phyloP scores from a whole-genome alignment of 1,140 invertebrate species.

The Drosophila nebulosa region DNA sequence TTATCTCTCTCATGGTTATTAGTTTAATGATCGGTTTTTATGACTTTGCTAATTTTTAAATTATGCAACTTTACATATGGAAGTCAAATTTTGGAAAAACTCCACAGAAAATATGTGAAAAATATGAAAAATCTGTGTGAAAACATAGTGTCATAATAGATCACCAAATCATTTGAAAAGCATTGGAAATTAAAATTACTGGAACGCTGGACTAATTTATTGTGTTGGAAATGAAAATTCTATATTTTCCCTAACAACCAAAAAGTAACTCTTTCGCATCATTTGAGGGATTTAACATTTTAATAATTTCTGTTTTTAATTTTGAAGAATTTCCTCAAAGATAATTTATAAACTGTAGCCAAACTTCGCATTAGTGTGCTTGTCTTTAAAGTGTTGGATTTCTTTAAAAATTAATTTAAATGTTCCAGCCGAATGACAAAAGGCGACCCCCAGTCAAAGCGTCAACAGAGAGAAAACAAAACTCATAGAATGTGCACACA shows the following conservation, averaged over 20 bases:
- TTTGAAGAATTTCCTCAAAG: too few relatives aligned
- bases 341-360: too few relatives aligned
- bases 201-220: too few relatives aligned
- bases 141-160: background rate
- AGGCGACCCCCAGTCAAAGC: background rate
- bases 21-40: slow-evolving; percentile 57
- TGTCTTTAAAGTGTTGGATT: background rate
- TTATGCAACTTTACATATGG: slow-evolving; percentile 25
- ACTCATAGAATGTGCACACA: slow-evolving; percentile 8
- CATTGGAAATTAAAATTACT: too few relatives aligned
- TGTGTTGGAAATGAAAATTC: too few relatives aligned
- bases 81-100: background rate
- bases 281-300: too few relatives aligned
- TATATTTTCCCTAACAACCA: too few relatives aligned
- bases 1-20: slow-evolving; percentile 45
- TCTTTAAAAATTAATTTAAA: background rate
- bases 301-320: too few relatives aligned
- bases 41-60: slow-evolving; percentile 37
- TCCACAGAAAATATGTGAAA: background rate
- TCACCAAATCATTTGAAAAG: too few relatives aligned
- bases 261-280: too few relatives aligned
- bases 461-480: slow-evolving; percentile 2
- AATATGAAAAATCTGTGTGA: background rate
- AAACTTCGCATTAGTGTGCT: too few relatives aligned
- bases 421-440: background rate